These are phyloP conservation scores for Drosophila borborema DNA, from an alignment of 2,888 invertebrate species.

Conservation along the genomic window DNA sequence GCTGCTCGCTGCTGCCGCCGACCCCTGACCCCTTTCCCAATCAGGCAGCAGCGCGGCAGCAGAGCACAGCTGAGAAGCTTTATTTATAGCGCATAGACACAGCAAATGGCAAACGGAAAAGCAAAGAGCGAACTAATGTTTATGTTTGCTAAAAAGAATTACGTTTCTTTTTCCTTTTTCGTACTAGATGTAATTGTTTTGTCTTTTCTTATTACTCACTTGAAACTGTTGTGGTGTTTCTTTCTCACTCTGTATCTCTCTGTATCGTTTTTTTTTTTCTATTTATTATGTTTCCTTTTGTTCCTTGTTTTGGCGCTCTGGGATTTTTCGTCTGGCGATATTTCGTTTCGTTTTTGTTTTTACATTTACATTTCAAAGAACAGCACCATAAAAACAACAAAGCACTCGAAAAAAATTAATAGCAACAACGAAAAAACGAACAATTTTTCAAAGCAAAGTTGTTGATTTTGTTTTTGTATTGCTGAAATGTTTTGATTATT, in stretches of 20 bases:
- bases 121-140: slow-evolving; percentile 26
- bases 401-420: slow-evolving; percentile 36
- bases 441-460: slow-evolving; percentile 33
- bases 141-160: slow-evolving; percentile 31
- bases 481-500: slow-evolving; percentile 49
- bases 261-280: slow-evolving; percentile 4
- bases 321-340: neutral
- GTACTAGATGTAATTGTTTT: neutral
- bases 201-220: slow-evolving; percentile 31
- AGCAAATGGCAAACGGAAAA: slow-evolving; percentile 19
- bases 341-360: slow-evolving; percentile 17
- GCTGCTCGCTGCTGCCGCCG: slow-evolving; percentile 1
- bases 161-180: slow-evolving; percentile 1
- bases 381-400: slow-evolving; percentile 22
- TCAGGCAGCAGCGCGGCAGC: neutral
- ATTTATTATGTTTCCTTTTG: slow-evolving; percentile 8
- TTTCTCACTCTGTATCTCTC: neutral
- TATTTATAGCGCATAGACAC: slow-evolving; percentile 44
- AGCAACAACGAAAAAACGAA: slow-evolving; percentile 37
- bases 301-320: slow-evolving; percentile 13
- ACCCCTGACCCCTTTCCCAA: slow-evolving; percentile 9
- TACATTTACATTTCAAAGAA: slow-evolving; percentile 36
- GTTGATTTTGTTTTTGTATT: slow-evolving; percentile 13
- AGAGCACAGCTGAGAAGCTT: slow-evolving; percentile 1
- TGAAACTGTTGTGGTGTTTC: slow-evolving; percentile 25